phyloP scores from a whole-genome alignment of 2,797 vertebrate genomes.

The Synaphobranchus kaupii region DNA sequence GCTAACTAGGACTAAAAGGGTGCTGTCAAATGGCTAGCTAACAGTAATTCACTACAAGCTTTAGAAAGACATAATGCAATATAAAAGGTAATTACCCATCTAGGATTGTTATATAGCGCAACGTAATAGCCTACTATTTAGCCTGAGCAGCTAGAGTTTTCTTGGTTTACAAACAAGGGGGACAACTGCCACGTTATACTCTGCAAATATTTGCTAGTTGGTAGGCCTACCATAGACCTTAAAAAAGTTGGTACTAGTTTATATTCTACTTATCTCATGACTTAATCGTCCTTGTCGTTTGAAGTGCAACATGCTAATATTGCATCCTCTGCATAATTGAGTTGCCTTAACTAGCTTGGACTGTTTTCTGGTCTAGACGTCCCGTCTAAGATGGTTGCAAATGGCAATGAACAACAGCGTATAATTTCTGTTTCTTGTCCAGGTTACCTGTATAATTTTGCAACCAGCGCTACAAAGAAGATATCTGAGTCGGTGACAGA shows the following conservation, averaged over 20 bases:
- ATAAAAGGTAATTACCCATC: neutral
- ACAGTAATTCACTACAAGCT: neutral
- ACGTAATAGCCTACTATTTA: too few relatives aligned
- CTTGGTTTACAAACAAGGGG: neutral
- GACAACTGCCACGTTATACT: neutral
- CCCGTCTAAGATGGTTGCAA: neutral
- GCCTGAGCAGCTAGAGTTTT: too few relatives aligned
- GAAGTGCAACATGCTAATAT: too few relatives aligned
- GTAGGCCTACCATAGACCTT: too few relatives aligned
- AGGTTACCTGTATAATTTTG: slow-evolving; percentile 92
- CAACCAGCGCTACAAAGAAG: slow-evolving; percentile 89
- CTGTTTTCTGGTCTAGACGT: neutral
- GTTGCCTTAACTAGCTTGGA: neutral
- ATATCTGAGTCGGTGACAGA: slow-evolving; percentile 89
- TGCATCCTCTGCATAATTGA: neutral
- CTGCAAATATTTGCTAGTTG: neutral
- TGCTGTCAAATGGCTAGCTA: neutral
- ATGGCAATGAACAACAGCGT: neutral
- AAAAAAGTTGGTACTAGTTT: neutral
- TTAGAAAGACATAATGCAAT: neutral
- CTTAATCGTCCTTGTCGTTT: too few relatives aligned
- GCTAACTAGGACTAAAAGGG: neutral
- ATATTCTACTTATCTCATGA: neutral
- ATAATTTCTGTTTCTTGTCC: slow-evolving; percentile 24
- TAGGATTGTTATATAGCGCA: neutral